Base-by-base conservation (phyloP, 2,888 invertebrate genomes). In the Latheticus oryzae region DNA sequence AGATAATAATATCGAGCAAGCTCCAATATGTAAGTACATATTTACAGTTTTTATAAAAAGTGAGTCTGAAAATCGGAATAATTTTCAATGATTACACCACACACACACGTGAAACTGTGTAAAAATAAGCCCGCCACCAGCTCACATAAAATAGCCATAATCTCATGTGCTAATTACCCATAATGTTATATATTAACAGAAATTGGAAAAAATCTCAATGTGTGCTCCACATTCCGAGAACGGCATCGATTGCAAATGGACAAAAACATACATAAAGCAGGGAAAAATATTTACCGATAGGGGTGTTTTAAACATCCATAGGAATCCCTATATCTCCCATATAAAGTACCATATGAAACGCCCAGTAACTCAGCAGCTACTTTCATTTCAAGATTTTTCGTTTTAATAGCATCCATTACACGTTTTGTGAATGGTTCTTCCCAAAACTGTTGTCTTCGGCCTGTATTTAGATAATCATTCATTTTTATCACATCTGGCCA, bases 321-420 rank as follows among this genome's bases (percentile, higher is more conserved):
- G 8, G 91, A 93, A 78, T 95, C 94, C 2, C 94, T 82, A 76
- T 95, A 95, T 70, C 94, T 82, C 1, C 94, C 94, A 76, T 95
- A 94, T 3, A 95, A 83, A 0, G 94, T 94, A 2, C 94, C 94
- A 80, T 95, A 95, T 35, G 93, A 93, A 0, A 95, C 94, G 1
- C 94, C 94, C 35, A 94, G 81, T 53, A 95, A 85, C 76, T 94
- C 93, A 1, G 94, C 93, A 1, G 93, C 94, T 66, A 91, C 91
- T 79, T 95, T 95, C 94, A 95, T 94, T 80, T 95, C 94, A 73
- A 95, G 78, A 81, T 93, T 93, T 78, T 94, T 94, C 62, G 91
- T 88, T 70, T 93, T 89, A 16, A 94, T 93, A 9, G 92, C 91
- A 75, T 94, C 93, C 89, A 94, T 91, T 28, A 94, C 87, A 73